Evolutionary conservation across 2,797 vertebrate genomes (phyloP).

Genomic region (Microchirus variegatus): DNA sequence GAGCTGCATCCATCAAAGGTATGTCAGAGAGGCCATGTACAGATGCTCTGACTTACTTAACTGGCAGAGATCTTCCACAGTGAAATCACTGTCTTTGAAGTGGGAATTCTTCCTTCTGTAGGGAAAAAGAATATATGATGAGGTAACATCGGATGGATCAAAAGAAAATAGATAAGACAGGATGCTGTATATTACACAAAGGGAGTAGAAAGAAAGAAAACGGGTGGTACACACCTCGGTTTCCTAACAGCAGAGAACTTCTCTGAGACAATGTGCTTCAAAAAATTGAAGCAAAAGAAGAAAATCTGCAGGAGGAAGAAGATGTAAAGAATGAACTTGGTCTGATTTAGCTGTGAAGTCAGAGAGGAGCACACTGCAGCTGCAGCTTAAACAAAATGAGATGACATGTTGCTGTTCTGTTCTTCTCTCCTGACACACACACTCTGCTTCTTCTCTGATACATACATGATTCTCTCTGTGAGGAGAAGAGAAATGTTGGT

Average conservation of each 20-base stretch:
- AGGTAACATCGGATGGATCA: constrained; percentile 20
- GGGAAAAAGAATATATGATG: constrained; percentile 18
- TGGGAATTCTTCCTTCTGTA: constrained; percentile 92
- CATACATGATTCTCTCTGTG: too few relatives aligned
- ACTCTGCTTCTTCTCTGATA: too few relatives aligned
- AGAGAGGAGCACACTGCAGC: not conserved
- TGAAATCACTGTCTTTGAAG: constrained; percentile 87
- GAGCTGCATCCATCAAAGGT: not conserved
- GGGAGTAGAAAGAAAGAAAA: not conserved
- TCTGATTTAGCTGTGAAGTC: not conserved
- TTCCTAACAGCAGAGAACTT: constrained; percentile 93
- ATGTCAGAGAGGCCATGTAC: not conserved
- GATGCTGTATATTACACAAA: not conserved
- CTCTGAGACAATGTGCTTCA: constrained; percentile 99
- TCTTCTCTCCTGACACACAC: not conserved
- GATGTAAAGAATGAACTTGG: not conserved
- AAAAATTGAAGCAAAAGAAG: constrained; percentile 99
- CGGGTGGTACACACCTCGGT: constrained; percentile 82
- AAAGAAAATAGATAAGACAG: not conserved
- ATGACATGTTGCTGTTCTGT: not conserved
- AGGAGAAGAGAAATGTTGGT: too few relatives aligned
- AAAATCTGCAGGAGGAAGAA: constrained; percentile 88
- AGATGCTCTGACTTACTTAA: constrained; percentile 82
- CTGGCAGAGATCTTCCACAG: constrained; percentile 93
- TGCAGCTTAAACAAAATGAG: too few relatives aligned